A percentile compares a stretch with the other conserved stretches of the same genome.
Conservation (phyloP, 64 coral and sea anemone species). For the Exaiptasia diaphana region DNA sequence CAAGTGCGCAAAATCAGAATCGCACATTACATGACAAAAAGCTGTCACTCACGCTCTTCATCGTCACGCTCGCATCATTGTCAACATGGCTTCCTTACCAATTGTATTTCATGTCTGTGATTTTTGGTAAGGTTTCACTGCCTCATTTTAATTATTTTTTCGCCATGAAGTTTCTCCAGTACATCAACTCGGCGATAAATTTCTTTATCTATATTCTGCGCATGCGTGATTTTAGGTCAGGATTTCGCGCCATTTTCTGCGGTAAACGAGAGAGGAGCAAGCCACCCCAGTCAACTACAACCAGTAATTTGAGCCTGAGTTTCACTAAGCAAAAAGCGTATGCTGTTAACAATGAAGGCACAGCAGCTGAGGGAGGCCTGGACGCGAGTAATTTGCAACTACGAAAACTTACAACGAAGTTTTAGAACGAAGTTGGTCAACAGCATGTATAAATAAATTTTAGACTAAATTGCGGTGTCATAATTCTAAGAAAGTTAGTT, state of each 20-base stretch:
- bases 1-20: neutral
- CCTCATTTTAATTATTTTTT: neutral
- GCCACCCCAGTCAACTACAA: too few relatives aligned
- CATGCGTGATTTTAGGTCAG: neutral
- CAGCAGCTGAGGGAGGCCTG: neutral
- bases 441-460: too few relatives aligned
- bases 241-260: neutral
- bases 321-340: neutral
- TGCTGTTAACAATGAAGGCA: neutral
- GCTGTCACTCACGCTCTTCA: neutral
- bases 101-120: neutral
- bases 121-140: neutral
- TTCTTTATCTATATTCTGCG: conserved; percentile 1
- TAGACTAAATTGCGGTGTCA: too few relatives aligned
- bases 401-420: too few relatives aligned
- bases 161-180: neutral
- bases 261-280: neutral
- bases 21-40: neutral
- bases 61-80: neutral
- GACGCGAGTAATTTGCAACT: too few relatives aligned
- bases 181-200: neutral
- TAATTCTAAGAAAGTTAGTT: too few relatives aligned
- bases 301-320: neutral
- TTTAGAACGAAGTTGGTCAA: too few relatives aligned
- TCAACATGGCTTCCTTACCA: neutral